Percentiles rank a stretch among this genome's conserved stretches.
phyloP scores from a whole-genome alignment of 2,797 vertebrate species.

The Oryzias sinensis region DNA sequence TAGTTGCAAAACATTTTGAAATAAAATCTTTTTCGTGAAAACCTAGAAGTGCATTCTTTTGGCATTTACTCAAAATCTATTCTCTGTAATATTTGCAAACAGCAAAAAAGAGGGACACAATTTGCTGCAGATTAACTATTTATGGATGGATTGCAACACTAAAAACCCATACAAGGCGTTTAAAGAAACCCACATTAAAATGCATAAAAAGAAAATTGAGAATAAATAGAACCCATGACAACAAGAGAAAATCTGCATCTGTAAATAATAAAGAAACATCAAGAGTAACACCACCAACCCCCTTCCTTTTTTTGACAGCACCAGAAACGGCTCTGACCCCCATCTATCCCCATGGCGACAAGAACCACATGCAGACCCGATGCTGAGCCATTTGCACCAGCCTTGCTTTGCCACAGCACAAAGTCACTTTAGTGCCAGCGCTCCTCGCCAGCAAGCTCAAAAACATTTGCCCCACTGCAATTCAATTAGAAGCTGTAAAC shows the following conservation, averaged over 20 bases:
- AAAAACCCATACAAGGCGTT: not conserved
- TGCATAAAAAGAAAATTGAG: not conserved
- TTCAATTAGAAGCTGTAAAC: slow-evolving; percentile 75
- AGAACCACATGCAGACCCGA: slow-evolving; percentile 54
- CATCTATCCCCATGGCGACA: slow-evolving; percentile 52
- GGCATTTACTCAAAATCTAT: too few species aligned
- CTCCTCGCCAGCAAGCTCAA: slow-evolving; percentile 36
- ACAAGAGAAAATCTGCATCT: not conserved
- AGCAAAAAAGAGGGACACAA: too few species aligned
- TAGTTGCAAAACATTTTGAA: too few species aligned
- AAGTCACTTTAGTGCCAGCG: slow-evolving; percentile 31
- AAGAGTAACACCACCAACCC: slow-evolving; percentile 9
- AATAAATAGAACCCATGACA: not conserved
- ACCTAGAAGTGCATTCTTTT: too few species aligned
- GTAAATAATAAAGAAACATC: not conserved
- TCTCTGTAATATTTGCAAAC: too few species aligned
- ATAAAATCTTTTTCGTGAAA: too few species aligned
- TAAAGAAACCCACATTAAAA: not conserved
- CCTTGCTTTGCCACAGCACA: slow-evolving; percentile 32
- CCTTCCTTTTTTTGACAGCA: slow-evolving; percentile 59
- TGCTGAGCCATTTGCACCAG: slow-evolving; percentile 48
- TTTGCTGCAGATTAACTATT: slow-evolving; percentile 1
- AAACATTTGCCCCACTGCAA: slow-evolving; percentile 64
- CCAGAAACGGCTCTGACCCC: slow-evolving; percentile 50
- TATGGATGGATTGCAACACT: not conserved